Conservation (phyloP, 2,888 invertebrate genomes). For the Cybosia mesomella region DNA sequence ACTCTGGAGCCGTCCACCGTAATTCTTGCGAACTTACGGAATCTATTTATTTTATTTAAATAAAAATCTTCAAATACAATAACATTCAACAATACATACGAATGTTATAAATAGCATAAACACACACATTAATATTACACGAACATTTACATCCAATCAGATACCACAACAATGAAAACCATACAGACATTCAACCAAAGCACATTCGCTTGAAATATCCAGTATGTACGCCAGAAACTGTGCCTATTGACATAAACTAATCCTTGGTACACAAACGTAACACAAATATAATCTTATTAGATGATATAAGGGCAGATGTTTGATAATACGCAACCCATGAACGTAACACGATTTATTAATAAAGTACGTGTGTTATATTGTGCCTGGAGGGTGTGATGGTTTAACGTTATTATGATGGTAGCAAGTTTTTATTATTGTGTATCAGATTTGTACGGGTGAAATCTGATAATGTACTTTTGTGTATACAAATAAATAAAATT, state of each 20-base stretch:
- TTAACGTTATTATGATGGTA: background rate
- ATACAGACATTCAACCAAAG: background rate
- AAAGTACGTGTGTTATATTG: constrained; percentile 23
- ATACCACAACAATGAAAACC: background rate
- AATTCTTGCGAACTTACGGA: too few species aligned
- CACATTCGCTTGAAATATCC: background rate
- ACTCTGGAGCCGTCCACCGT: too few species aligned
- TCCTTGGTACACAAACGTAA: constrained; percentile 30
- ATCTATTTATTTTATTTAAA: too few species aligned
- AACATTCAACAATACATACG: background rate
- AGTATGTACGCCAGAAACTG: background rate
- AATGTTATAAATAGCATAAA: background rate
- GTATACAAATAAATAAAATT: too few species aligned
- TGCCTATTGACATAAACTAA: constrained; percentile 4
- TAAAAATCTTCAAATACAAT: too few species aligned
- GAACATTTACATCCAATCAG: background rate
- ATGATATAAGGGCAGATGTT: constrained; percentile 30
- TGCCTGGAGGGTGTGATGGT: constrained; percentile 16
- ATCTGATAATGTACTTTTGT: background rate
- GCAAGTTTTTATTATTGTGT: background rate
- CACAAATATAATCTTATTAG: constrained; percentile 44
- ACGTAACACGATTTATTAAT: constrained; percentile 39
- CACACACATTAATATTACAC: background rate
- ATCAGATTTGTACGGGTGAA: background rate
- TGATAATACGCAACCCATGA: constrained; percentile 27